Base-by-base conservation (phyloP, 1,140 invertebrate species). In the Zaprionus inermis region DNA sequence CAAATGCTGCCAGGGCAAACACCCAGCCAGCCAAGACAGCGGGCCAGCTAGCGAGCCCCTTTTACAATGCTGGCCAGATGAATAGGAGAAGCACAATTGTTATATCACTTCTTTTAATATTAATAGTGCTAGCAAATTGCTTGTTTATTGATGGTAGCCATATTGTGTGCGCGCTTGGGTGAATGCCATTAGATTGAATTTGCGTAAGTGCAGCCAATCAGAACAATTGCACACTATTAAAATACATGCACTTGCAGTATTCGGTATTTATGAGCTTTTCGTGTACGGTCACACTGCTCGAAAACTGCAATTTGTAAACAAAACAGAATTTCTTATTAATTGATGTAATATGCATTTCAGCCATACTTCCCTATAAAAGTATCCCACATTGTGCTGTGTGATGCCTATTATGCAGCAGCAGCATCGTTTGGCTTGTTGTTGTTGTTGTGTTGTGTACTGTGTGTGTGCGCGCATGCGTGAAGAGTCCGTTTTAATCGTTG, bases 401-500 rank as follows among this genome's bases (percentile, higher is more conserved):
- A 28, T 79, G 51, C 24, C 67, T 59, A 75, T 75, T 75, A 75
- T 75, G 72, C 59, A 63, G 72, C 51, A 52, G 66, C 71, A 70
- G 52, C 52, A 49, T 54, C 36, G 54, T 32, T 22, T 28, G 66
- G 41, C 52, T 57, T 55, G 20, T 59, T 38, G 69, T 67, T 63
- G 44, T 55, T 14, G 64, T 32, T 60, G 32, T 64, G 52, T 16
- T 64, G 56, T 57, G 66, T 78, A 59, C 79, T 65, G 49, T 72
- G 14, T 68, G 70, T 74, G 72, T 61, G 88, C 79, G 79, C 82
- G 82, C 86, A 90, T 90, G 86, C 86, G 86, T 90, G 82, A 83
- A 91, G 79, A 78, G 86, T 78, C 73, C 88, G 82, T 90, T 90
- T 90, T 90, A 90, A 90, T 90, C 86, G 88, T 76, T 88, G 79